Conservation (phyloP, 2,888 invertebrate species). For the Lathronympha strigana region DNA sequence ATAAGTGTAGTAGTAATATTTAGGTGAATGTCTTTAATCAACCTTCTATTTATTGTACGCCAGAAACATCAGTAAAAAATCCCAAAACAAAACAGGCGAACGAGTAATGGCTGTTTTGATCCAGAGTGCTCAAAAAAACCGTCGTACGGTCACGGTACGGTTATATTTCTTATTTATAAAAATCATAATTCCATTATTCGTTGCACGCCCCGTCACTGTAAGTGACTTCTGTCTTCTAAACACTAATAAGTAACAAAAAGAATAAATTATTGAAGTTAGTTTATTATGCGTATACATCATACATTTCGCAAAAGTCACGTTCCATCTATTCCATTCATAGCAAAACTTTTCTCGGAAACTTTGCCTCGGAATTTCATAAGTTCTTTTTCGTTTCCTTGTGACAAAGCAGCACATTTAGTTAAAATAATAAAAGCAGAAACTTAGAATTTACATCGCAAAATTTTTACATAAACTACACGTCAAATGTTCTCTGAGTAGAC, state of each 20-base stretch:
- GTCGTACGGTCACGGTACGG: no score
- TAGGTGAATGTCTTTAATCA: no score
- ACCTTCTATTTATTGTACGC: no score
- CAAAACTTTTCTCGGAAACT: slow-evolving; percentile 49
- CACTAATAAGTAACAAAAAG: neutral
- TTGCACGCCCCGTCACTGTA: no score
- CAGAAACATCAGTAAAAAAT: no score
- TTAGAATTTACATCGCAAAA: slow-evolving; percentile 25
- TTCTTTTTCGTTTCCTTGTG: slow-evolving; percentile 37
- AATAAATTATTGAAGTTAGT: slow-evolving; percentile 2
- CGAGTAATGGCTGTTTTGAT: no score
- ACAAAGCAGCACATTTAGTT: slow-evolving; percentile 40
- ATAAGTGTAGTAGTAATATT: no score
- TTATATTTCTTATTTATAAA: no score
- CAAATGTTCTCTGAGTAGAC: slow-evolving; percentile 23
- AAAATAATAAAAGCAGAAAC: slow-evolving; percentile 35
- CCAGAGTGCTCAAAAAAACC: no score
- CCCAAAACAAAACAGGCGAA: no score
- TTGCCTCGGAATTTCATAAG: slow-evolving; percentile 46
- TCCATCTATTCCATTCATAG: slow-evolving; percentile 48
- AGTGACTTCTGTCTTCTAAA: no score
- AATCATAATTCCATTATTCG: no score
- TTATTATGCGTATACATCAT: slow-evolving; percentile 51
- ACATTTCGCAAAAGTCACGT: slow-evolving; percentile 45
- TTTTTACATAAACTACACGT: slow-evolving; percentile 15